These are phyloP conservation scores for Alosa alosa DNA, from an alignment of 2,113 vertebrate genomes.

Conservation along the genomic window DNA sequence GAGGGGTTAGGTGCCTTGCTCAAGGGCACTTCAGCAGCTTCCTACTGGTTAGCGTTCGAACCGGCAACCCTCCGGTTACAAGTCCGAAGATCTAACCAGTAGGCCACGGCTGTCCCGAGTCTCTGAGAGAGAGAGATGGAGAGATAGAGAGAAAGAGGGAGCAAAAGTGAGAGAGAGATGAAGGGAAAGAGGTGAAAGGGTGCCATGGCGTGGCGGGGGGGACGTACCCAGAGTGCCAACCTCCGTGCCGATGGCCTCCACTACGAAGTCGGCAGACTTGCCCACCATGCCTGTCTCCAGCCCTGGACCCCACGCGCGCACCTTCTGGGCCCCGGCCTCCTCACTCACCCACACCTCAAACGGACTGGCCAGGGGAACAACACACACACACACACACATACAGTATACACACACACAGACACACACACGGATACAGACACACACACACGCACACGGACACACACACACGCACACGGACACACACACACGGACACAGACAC, in stretches of 20 bases:
- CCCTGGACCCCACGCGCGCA: conserved; percentile 91
- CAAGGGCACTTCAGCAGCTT: no score
- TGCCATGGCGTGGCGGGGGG: not conserved
- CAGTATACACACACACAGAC: not conserved
- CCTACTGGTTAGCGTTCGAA: no score
- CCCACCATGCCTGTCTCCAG: conserved; percentile 90
- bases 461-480: not conserved
- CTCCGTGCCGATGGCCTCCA: conserved; percentile 92
- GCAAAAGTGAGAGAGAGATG: not conserved
- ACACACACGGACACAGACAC: not conserved
- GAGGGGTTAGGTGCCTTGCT: no score
- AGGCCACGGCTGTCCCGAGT: no score
- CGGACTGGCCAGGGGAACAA: not conserved
- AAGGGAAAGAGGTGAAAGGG: not conserved
- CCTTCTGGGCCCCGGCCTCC: conserved; percentile 85
- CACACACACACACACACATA: not conserved
- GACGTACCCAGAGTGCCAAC: conserved; percentile 88
- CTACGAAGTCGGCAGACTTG: conserved; percentile 91
- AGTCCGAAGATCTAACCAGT: no score
- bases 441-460: conserved; percentile 16
- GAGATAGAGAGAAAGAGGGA: not conserved
- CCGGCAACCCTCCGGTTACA: no score
- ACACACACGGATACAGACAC: not conserved
- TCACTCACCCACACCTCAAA: conserved; percentile 82
- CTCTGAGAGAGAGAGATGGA: not conserved